Conservation (phyloP, 2,113 vertebrate genomes). For the Oreochromis tanganicae region DNA sequence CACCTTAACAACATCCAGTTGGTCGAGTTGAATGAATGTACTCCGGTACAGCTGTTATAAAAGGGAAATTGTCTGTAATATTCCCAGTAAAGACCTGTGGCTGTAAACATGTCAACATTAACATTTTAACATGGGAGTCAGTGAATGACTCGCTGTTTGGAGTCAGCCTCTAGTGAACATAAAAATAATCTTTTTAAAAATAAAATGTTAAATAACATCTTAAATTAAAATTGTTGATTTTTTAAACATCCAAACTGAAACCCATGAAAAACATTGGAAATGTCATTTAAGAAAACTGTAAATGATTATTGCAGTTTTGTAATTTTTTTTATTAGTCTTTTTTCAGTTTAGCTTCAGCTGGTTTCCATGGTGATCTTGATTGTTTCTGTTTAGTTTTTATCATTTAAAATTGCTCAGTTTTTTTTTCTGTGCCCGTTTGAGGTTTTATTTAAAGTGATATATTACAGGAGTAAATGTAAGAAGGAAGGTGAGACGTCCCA, state of each 20-base stretch:
- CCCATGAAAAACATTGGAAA: neutral
- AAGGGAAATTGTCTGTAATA: neutral
- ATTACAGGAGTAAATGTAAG: neutral
- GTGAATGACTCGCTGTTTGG: accelerated
- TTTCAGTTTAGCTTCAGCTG: neutral
- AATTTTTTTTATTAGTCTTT: accelerated
- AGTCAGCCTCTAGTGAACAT: neutral
- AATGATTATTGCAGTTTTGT: neutral
- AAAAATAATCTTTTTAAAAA: neutral
- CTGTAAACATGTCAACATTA: accelerated
- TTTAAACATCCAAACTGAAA: neutral
- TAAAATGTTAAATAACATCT: neutral
- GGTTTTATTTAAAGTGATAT: neutral
- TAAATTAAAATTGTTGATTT: neutral
- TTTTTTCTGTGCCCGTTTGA: neutral
- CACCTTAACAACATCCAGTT: neutral
- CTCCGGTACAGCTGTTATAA: accelerated
- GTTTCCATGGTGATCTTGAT: neutral
- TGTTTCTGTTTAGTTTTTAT: neutral
- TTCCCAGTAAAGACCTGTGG: neutral
- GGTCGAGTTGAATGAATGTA: accelerated
- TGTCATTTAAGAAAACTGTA: neutral
- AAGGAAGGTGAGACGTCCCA: neutral
- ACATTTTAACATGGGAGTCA: neutral
- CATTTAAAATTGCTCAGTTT: neutral